These are phyloP conservation scores for Oncorhynchus mykiss DNA, from an alignment of 2,113 vertebrate species.

Conservation along the genomic window DNA sequence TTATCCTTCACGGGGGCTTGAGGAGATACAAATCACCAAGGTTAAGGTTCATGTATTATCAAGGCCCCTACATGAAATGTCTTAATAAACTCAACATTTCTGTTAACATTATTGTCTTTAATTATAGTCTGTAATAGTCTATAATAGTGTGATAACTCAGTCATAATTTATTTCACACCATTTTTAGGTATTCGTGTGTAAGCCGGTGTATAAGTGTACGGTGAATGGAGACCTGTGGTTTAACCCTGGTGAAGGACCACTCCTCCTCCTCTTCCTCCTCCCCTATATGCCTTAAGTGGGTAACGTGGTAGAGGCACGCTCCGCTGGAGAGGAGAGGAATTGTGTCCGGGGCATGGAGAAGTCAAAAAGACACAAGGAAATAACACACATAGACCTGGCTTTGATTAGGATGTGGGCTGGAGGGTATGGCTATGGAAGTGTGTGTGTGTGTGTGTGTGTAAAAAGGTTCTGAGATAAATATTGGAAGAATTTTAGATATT, in stretches of 20 bases:
- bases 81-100: slow-evolving; percentile 44
- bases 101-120: slow-evolving; percentile 50
- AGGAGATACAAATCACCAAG: slow-evolving; percentile 54
- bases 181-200: slow-evolving; percentile 5
- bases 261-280: not conserved
- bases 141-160: slow-evolving; percentile 35
- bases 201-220: not conserved
- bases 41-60: slow-evolving; percentile 58
- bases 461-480: not conserved
- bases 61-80: slow-evolving; percentile 39
- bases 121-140: slow-evolving; percentile 26
- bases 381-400: not conserved
- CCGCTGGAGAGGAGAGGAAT: not conserved
- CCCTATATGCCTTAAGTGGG: not conserved
- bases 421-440: no score
- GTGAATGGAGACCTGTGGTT: not conserved
- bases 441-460: not conserved
- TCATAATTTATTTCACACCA: slow-evolving; percentile 30
- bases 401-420: not conserved
- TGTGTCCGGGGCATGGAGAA: not conserved
- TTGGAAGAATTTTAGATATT: not conserved
- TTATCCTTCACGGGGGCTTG: slow-evolving; percentile 50
- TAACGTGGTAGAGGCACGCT: not conserved
- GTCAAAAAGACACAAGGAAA: not conserved
- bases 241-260: not conserved